These are phyloP conservation scores for Terrapene triunguis DNA, from an alignment of 2,113 vertebrate genomes.

Conservation along the genomic window DNA sequence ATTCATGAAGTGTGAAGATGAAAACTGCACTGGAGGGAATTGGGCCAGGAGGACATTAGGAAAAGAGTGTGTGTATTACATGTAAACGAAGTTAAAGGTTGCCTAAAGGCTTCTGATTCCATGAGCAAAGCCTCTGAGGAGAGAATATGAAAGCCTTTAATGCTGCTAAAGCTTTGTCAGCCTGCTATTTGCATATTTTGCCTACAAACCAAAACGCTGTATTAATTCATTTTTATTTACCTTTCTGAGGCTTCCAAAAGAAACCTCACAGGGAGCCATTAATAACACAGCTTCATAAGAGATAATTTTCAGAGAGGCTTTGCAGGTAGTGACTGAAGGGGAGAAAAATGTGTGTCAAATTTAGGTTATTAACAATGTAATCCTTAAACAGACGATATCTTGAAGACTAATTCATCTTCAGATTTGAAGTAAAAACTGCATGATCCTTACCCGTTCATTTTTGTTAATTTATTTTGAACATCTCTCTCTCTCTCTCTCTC, in stretches of 20 bases:
- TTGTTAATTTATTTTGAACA: neutral
- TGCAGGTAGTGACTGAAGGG: conserved; percentile 66
- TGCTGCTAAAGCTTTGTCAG: conserved; percentile 55
- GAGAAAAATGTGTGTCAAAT: conserved; percentile 57
- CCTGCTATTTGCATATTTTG: conserved; percentile 64
- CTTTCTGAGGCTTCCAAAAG: conserved; percentile 65
- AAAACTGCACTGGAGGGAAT: conserved; percentile 71
- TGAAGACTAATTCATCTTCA: conserved; percentile 67
- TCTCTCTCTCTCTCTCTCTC: neutral
- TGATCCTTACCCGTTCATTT: neutral
- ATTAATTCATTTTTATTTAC: conserved; percentile 76
- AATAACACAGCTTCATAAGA: conserved; percentile 55
- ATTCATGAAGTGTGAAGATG: conserved; percentile 80
- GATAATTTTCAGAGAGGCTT: conserved; percentile 64
- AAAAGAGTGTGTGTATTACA: neutral
- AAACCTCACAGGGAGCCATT: conserved; percentile 65
- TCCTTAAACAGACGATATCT: conserved; percentile 68
- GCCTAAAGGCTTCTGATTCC: conserved; percentile 66
- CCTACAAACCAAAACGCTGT: conserved; percentile 55
- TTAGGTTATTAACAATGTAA: conserved; percentile 70
- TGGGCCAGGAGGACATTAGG: conserved; percentile 54
- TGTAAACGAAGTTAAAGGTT: conserved; percentile 56
- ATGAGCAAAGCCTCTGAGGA: conserved; percentile 50
- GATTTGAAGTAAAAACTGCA: conserved; percentile 70
- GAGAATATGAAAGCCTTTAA: conserved; percentile 63